phyloP scores from a whole-genome alignment of 2,797 vertebrate species.

The Falco peregrinus region DNA sequence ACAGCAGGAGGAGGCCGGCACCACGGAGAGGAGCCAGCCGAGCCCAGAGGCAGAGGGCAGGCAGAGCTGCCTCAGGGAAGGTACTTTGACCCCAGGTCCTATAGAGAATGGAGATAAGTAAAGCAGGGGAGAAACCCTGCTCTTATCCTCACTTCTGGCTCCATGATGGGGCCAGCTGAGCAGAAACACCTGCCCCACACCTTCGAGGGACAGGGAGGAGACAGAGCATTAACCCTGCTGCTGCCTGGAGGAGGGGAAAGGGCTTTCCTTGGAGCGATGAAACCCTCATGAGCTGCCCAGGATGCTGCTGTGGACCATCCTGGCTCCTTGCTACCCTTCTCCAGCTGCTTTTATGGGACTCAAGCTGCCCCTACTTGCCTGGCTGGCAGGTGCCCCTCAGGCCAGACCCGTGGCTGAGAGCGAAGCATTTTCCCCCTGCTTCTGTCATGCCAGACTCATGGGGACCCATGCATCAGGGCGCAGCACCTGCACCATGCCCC shows the following conservation, averaged over 20 bases:
- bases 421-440: neutral
- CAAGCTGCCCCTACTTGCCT: neutral
- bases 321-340: neutral
- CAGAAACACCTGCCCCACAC: neutral
- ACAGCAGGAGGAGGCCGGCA: rapidly evolving
- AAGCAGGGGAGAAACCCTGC: rapidly evolving
- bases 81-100: rapidly evolving
- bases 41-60: neutral
- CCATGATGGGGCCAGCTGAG: neutral
- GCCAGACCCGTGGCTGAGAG: rapidly evolving
- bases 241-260: neutral
- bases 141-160: neutral
- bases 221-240: neutral
- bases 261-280: neutral
- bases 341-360: neutral
- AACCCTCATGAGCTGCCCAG: rapidly evolving
- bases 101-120: rapidly evolving
- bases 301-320: neutral
- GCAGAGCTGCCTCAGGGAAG: neutral
- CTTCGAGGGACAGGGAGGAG: neutral
- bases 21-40: neutral
- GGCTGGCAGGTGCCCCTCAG: rapidly evolving
- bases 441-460: neutral
- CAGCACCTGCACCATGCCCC: neutral
- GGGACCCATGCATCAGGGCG: rapidly evolving